Evolutionary conservation across 2,113 vertebrate species (phyloP).

Genomic region (Ceyx cyanopectus): DNA sequence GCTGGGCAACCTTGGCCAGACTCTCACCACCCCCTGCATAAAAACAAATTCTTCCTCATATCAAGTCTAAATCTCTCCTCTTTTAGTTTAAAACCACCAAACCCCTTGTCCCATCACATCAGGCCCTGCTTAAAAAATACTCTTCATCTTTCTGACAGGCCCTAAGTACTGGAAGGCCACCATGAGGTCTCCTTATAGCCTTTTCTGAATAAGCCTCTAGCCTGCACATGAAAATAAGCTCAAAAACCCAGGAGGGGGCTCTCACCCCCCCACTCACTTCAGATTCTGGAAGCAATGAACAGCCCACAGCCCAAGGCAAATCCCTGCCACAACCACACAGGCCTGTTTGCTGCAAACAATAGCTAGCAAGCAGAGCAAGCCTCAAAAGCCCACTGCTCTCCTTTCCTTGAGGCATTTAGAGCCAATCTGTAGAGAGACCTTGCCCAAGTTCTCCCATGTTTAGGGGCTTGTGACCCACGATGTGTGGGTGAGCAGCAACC

Average conservation of each 20-base stretch:
- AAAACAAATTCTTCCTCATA: too few relatives aligned
- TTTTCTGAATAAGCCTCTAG: background rate
- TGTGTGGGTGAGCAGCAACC: background rate
- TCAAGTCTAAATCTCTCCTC: too few relatives aligned
- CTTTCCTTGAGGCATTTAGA: background rate
- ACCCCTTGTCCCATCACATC: too few relatives aligned
- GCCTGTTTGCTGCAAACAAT: background rate
- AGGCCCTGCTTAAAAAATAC: too few relatives aligned
- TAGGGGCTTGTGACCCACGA: background rate
- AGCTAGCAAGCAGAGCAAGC: background rate
- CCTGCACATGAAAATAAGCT: background rate
- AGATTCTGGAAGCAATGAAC: background rate
- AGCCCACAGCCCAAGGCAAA: background rate
- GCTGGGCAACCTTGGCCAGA: too few relatives aligned
- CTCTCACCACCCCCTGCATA: too few relatives aligned
- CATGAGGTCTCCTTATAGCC: background rate
- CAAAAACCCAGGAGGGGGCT: background rate
- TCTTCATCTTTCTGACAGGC: too few relatives aligned
- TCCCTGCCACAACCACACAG: rapidly evolving
- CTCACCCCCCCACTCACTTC: background rate
- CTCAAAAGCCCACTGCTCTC: background rate
- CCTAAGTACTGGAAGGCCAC: too few relatives aligned
- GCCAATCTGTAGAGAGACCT: background rate
- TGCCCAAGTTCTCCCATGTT: background rate
- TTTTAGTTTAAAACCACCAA: too few relatives aligned